A percentile compares a stretch with the other conserved stretches of the same genome.
These are phyloP conservation scores for Microctonus aethiopoides DNA, from an alignment of 2,888 invertebrate genomes.

Conservation along the genomic window DNA sequence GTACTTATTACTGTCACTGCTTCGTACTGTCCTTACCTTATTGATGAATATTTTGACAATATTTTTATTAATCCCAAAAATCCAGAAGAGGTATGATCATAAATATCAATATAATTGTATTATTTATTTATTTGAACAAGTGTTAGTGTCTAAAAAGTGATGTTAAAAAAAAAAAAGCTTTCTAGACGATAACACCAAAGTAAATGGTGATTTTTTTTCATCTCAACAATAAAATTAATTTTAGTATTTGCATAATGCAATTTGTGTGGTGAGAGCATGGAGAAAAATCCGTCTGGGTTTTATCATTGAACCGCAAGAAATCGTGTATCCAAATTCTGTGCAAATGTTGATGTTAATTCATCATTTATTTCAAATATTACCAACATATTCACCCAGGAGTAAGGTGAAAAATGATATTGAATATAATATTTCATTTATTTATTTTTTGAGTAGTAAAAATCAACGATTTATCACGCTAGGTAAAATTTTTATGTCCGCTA, in stretches of 20 bases:
- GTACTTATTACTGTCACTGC: slow-evolving; percentile 70
- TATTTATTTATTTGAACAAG: background rate
- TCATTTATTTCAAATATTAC: slow-evolving; percentile 71
- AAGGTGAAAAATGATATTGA: slow-evolving; percentile 43
- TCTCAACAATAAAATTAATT: slow-evolving; percentile 2
- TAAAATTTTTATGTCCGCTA: slow-evolving; percentile 48
- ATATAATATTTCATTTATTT: background rate
- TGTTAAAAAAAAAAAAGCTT: too few relatives aligned
- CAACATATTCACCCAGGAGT: slow-evolving; percentile 63
- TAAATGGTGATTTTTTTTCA: too few relatives aligned
- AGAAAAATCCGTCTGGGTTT: slow-evolving; percentile 70
- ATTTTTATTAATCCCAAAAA: slow-evolving; percentile 66
- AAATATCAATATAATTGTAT: background rate
- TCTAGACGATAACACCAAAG: too few relatives aligned
- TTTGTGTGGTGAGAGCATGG: slow-evolving; percentile 68
- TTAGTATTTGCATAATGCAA: slow-evolving; percentile 71
- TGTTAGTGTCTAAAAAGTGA: too few relatives aligned
- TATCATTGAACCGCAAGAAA: slow-evolving; percentile 69
- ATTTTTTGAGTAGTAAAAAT: background rate
- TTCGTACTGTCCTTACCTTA: slow-evolving; percentile 73
- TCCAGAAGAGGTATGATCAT: slow-evolving; percentile 58
- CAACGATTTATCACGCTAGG: slow-evolving; percentile 27
- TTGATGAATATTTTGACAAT: slow-evolving; percentile 66
- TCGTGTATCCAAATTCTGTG: slow-evolving; percentile 70
- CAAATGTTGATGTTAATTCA: slow-evolving; percentile 72